These are phyloP conservation scores for Drosophila oshimai DNA, from an alignment of 1,140 invertebrate genomes.

Conservation along the genomic window DNA sequence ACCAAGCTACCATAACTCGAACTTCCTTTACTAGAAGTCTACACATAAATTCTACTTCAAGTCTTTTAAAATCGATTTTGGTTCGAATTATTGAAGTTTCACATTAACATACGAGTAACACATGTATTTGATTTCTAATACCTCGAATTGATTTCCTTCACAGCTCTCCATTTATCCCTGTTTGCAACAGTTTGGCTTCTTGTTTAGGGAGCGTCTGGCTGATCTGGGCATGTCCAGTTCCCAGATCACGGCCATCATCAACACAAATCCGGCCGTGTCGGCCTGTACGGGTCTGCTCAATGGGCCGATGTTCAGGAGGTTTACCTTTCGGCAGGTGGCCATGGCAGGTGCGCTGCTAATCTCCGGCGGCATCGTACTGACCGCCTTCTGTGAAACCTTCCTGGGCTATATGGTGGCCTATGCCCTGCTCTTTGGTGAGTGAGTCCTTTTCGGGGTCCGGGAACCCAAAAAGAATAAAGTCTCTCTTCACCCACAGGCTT, in stretches of 20 bases:
- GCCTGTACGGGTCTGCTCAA: conserved; percentile 86
- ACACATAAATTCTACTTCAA: no score
- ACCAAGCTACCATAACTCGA: no score
- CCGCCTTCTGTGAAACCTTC: conserved; percentile 85
- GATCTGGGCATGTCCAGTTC: conserved; percentile 85
- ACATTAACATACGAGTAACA: no score
- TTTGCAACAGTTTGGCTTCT: conserved; percentile 87
- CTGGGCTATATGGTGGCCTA: conserved; percentile 85
- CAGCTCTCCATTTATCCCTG: conserved; percentile 86
- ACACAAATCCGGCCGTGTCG: conserved; percentile 86
- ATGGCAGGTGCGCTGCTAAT: conserved; percentile 84
- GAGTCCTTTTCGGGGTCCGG: no score
- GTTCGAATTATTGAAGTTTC: no score
- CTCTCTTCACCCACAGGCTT: conserved; percentile 83
- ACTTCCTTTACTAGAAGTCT: no score
- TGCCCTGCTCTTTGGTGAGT: conserved; percentile 85
- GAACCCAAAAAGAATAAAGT: no score
- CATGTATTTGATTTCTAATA: no score
- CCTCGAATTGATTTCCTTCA: not conserved
- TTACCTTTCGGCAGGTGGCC: conserved; percentile 86
- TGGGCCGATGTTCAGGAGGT: conserved; percentile 86
- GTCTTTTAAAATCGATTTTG: no score
- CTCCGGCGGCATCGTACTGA: conserved; percentile 84
- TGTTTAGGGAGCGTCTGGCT: conserved; percentile 86
- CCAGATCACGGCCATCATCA: conserved; percentile 87